These are phyloP conservation scores for Cerceris rybyensis DNA, from an alignment of 2,888 invertebrate genomes.

Conservation along the genomic window DNA sequence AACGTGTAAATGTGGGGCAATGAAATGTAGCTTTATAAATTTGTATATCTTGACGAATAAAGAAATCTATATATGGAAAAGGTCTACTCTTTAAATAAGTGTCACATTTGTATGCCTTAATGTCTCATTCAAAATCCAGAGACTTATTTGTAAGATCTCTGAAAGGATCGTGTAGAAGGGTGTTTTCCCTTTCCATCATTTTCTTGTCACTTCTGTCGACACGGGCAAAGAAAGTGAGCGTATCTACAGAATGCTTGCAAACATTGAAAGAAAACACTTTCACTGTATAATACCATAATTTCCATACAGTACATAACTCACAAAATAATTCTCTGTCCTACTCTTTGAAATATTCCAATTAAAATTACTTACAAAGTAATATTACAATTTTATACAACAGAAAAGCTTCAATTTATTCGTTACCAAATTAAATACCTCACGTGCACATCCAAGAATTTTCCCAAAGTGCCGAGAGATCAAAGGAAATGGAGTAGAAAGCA, in stretches of 20 bases:
- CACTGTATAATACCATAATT: no score
- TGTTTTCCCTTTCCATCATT: conserved; percentile 31
- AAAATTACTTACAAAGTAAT: no score
- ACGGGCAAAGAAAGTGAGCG: conserved; percentile 38
- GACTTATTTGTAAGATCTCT: conserved; percentile 17
- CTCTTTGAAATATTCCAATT: no score
- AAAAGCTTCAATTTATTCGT: no score
- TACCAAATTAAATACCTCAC: no score
- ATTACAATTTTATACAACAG: no score
- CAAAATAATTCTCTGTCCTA: conserved; percentile 9
- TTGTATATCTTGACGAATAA: no score
- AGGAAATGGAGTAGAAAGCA: conserved; percentile 15
- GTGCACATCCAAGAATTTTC: not conserved
- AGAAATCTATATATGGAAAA: not conserved
- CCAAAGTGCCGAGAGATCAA: not conserved
- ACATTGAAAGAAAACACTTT: conserved; percentile 29
- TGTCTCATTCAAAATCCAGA: conserved; percentile 24
- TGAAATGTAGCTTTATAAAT: no score
- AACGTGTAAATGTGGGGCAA: no score
- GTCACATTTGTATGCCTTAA: conserved; percentile 1
- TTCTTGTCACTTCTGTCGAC: conserved; percentile 27
- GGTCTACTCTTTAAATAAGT: not conserved
- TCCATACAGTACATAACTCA: no score
- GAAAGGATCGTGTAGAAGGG: conserved; percentile 8
- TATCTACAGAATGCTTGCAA: conserved; percentile 38